Conservation (phyloP, 2,888 invertebrate species). For the Pycnomerus fuliginosus region DNA sequence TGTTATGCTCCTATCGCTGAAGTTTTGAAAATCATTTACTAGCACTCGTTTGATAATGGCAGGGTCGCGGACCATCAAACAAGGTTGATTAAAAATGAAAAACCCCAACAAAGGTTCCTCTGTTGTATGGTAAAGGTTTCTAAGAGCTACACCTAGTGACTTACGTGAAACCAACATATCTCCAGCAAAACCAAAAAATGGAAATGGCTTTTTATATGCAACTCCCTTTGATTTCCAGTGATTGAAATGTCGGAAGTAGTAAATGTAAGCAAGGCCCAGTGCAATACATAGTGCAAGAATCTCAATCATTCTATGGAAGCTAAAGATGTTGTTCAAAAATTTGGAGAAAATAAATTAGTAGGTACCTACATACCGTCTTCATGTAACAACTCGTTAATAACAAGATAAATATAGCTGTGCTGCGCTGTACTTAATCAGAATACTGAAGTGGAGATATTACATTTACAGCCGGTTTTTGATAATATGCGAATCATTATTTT, state of each 20-base stretch:
- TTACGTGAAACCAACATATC: conserved; percentile 41
- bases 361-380: too few species aligned
- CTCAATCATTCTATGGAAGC: too few species aligned
- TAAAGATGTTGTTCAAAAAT: too few species aligned
- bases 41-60: conserved; percentile 51
- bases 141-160: conserved; percentile 35
- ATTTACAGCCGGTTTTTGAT: too few species aligned
- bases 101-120: conserved; percentile 47
- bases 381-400: too few species aligned
- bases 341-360: too few species aligned
- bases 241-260: neutral
- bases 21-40: conserved; percentile 51
- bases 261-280: too few species aligned
- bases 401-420: too few species aligned
- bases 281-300: too few species aligned
- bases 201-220: neutral
- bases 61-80: conserved; percentile 49
- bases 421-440: too few species aligned
- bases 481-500: too few species aligned
- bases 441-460: too few species aligned
- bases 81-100: conserved; percentile 52
- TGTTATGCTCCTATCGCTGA: neutral
- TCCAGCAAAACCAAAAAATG: conserved; percentile 18
- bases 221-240: neutral
- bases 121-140: conserved; percentile 21